A percentile compares a stretch with the other conserved stretches of the same genome.
Conservation (phyloP, 1,140 invertebrate species). For the Drosophila fuyamai region DNA sequence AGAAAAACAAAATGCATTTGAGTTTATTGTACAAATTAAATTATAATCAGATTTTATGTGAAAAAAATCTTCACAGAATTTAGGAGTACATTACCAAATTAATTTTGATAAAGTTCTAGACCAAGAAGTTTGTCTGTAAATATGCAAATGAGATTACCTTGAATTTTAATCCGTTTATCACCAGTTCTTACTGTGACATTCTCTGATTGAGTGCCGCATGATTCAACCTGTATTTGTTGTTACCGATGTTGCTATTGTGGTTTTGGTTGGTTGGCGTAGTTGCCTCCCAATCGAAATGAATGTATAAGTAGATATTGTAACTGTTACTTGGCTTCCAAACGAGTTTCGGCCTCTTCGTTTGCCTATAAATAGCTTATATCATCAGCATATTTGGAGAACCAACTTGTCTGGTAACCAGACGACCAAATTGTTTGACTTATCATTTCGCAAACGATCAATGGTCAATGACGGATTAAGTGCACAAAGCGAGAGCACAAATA, state of each 20-base stretch:
- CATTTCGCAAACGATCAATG: conserved; percentile 22
- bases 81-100: too few species aligned
- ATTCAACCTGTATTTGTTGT: conserved; percentile 44
- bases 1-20: not conserved
- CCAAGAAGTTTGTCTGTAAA: not conserved
- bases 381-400: conserved; percentile 36
- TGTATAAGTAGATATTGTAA: conserved; percentile 55
- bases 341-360: conserved; percentile 36
- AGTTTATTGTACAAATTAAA: not conserved
- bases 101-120: too few species aligned
- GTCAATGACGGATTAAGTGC: conserved; percentile 55
- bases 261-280: conserved; percentile 52
- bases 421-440: conserved; percentile 32
- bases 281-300: conserved; percentile 58
- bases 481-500: not conserved
- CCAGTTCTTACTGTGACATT: conserved; percentile 37
- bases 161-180: not conserved
- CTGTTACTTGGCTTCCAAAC: conserved; percentile 66
- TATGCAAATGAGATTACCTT: not conserved
- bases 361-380: conserved; percentile 58
- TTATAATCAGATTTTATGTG: not conserved
- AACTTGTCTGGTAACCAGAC: conserved; percentile 14
- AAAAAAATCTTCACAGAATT: too few species aligned
- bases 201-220: conserved; percentile 37
- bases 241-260: conserved; percentile 28